Evolutionary conservation across 2,888 invertebrate species (phyloP).

Genomic region (Athrips mouffetella): DNA sequence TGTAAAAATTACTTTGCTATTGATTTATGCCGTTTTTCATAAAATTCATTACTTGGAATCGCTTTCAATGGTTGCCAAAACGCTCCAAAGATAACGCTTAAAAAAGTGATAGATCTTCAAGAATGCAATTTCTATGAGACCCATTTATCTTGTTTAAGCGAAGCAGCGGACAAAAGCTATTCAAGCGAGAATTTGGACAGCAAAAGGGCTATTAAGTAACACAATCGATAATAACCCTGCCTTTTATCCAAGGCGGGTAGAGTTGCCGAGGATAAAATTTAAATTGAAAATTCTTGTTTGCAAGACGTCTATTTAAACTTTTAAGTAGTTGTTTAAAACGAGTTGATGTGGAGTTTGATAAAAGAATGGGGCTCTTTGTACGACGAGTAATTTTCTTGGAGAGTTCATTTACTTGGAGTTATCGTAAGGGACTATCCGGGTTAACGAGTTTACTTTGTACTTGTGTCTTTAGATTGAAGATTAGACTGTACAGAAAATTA

Average conservation of each 20-base stretch:
- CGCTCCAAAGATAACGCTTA: no score
- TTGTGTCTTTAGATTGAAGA: background rate
- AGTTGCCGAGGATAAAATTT: slow-evolving; percentile 6
- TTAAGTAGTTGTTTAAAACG: slow-evolving; percentile 9
- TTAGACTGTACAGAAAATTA: no score
- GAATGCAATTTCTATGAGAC: background rate
- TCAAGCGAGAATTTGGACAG: slow-evolving; percentile 14
- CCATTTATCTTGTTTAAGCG: background rate
- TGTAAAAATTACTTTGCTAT: no score
- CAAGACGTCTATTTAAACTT: slow-evolving; percentile 8
- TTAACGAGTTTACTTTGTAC: background rate
- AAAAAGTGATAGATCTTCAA: background rate
- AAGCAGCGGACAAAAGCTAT: slow-evolving; percentile 1
- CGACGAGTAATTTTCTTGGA: background rate
- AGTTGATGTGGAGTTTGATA: slow-evolving; percentile 3
- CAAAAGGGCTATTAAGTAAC: slow-evolving; percentile 31
- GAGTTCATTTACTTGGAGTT: background rate
- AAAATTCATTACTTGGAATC: no score
- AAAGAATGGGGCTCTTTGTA: background rate
- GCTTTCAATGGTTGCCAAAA: no score
- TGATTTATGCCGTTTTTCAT: no score
- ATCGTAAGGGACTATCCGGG: no score
- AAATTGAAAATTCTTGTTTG: slow-evolving; percentile 10
- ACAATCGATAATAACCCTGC: slow-evolving; percentile 33
- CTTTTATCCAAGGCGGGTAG: background rate